These are phyloP conservation scores for Fragum sueziense DNA, from an alignment of 2,888 invertebrate genomes.

Conservation along the genomic window DNA sequence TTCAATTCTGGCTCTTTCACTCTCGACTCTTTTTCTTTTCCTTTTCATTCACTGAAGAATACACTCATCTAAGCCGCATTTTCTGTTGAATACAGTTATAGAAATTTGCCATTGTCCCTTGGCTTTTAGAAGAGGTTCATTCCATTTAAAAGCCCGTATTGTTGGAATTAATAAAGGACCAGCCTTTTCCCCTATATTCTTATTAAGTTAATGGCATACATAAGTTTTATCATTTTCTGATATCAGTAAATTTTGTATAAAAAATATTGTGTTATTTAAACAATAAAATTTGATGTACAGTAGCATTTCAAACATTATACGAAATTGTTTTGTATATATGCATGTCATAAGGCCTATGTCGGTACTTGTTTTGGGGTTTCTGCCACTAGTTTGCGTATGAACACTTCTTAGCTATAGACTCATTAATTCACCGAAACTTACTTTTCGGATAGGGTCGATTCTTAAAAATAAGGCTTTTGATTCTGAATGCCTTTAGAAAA, in stretches of 20 bases:
- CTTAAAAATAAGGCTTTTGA: background rate
- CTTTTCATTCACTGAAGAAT: constrained; percentile 8
- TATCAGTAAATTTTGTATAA: too few species aligned
- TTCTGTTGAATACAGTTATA: constrained; percentile 11
- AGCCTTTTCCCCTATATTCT: background rate
- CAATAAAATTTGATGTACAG: too few species aligned
- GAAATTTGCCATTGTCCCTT: constrained; percentile 11
- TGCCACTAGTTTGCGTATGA: too few species aligned
- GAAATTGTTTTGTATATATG: too few species aligned
- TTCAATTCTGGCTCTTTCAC: background rate
- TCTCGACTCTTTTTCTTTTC: background rate
- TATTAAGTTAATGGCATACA: too few species aligned
- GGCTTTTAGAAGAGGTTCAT: constrained; percentile 8
- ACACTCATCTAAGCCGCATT: constrained; percentile 11
- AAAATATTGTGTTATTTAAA: too few species aligned
- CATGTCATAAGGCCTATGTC: too few species aligned
- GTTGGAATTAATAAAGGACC: constrained; percentile 11
- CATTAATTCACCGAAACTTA: too few species aligned
- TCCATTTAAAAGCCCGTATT: constrained; percentile 22
- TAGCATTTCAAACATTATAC: too few species aligned
- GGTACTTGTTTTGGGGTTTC: too few species aligned
- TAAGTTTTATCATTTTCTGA: too few species aligned
- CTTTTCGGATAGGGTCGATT: background rate
- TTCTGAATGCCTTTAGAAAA: constrained; percentile 18
- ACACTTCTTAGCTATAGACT: too few species aligned